Percentiles rank a stretch among this genome's conserved stretches.
Evolutionary conservation across 2,797 vertebrate genomes (phyloP).

Genomic region (Lithobates pipiens): DNA sequence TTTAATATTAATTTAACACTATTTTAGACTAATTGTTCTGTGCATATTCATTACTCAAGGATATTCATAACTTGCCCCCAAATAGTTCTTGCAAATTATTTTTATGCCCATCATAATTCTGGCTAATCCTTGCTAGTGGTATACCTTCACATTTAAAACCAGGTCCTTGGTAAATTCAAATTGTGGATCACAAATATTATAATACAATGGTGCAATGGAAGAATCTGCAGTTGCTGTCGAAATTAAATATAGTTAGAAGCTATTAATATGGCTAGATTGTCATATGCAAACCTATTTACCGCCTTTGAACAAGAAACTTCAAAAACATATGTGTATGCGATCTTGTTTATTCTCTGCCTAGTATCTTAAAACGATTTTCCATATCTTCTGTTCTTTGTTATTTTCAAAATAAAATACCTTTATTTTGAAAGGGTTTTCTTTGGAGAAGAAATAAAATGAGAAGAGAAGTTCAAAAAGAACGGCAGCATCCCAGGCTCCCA

Average conservation of each 20-base stretch:
- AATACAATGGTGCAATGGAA: not conserved
- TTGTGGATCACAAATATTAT: not conserved
- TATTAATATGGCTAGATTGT: constrained; percentile 12
- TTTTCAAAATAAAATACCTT: constrained; percentile 57
- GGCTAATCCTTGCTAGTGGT: too few species aligned
- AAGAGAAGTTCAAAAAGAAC: constrained; percentile 61
- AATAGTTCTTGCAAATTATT: too few species aligned
- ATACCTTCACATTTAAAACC: too few species aligned
- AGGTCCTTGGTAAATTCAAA: too few species aligned
- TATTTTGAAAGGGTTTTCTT: constrained; percentile 59
- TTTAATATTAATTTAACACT: too few species aligned
- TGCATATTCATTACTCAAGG: too few species aligned
- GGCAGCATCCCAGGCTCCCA: constrained; percentile 59
- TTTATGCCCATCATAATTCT: not conserved
- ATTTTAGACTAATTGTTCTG: too few species aligned
- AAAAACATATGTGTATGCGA: not conserved
- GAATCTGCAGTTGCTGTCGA: not conserved
- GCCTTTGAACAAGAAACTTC: constrained; percentile 29
- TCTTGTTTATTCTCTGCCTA: constrained; percentile 41
- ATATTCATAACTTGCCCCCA: too few species aligned
- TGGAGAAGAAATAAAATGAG: constrained; percentile 38
- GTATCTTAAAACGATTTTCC: constrained; percentile 46
- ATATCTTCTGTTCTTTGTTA: constrained; percentile 53
- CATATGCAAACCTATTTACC: constrained; percentile 21
- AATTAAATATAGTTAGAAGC: not conserved